These are phyloP conservation scores for Synergus itoensis DNA, from an alignment of 2,888 invertebrate species.

Conservation along the genomic window DNA sequence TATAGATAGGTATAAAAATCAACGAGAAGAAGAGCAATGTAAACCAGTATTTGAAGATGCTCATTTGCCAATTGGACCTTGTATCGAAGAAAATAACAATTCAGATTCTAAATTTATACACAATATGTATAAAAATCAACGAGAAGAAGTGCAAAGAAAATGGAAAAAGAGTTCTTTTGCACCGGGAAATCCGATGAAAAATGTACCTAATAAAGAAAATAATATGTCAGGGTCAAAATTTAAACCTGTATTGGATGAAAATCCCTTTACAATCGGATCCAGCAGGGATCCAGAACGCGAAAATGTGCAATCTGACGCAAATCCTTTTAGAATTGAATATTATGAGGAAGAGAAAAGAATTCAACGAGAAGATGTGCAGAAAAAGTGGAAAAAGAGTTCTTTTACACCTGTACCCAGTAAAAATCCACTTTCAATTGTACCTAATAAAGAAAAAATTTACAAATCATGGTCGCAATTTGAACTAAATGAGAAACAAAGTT, in stretches of 20 bases:
- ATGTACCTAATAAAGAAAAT: neutral
- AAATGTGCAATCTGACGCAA: too few relatives aligned
- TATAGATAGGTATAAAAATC: neutral
- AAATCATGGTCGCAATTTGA: neutral
- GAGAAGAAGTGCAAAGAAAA: neutral
- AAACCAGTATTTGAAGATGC: neutral
- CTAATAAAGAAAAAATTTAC: neutral
- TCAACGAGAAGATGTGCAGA: too few relatives aligned
- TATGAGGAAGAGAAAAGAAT: too few relatives aligned
- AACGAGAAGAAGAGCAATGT: neutral
- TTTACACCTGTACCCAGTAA: too few relatives aligned
- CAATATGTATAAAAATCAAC: neutral
- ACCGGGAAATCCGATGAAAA: neutral
- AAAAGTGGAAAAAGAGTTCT: too few relatives aligned
- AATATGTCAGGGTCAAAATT: neutral
- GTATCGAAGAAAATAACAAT: neutral
- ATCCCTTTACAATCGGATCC: too few relatives aligned
- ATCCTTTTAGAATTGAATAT: too few relatives aligned
- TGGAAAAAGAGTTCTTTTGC: neutral
- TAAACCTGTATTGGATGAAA: neutral
- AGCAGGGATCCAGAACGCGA: too few relatives aligned
- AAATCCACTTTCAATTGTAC: neutral
- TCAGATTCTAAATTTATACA: neutral
- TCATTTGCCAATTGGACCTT: neutral
- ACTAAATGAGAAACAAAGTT: too few relatives aligned